phyloP scores from a whole-genome alignment of 2,888 invertebrate genomes.

The Netelia fuscicornis region DNA sequence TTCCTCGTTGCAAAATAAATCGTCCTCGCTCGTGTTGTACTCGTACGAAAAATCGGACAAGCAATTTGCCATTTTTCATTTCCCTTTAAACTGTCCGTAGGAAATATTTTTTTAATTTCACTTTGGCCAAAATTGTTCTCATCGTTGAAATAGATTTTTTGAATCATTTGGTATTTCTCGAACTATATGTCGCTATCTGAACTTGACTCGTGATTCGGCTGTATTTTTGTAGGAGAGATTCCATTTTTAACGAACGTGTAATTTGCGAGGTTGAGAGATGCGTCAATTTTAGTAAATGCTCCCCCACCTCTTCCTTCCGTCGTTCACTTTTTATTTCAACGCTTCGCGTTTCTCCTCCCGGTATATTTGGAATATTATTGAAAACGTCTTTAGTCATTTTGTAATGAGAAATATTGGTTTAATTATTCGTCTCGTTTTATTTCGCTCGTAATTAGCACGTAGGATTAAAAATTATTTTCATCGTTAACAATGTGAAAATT shows the following conservation, averaged over 20 bases:
- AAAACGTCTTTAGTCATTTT: too few relatives aligned
- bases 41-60: constrained; percentile 39
- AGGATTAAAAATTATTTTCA: constrained; percentile 13
- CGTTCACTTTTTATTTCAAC: not conserved
- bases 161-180: constrained; percentile 3
- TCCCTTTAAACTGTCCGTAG: too few relatives aligned
- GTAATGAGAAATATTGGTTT: too few relatives aligned
- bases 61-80: constrained; percentile 13
- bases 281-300: constrained; percentile 25
- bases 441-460: too few relatives aligned
- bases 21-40: constrained; percentile 30
- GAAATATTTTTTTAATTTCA: not conserved
- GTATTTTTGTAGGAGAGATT: not conserved
- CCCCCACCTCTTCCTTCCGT: not conserved
- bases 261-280: constrained; percentile 51
- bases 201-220: not conserved
- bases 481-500: constrained; percentile 9
- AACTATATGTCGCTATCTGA: not conserved
- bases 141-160: not conserved
- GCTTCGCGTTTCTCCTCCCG: too few relatives aligned
- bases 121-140: not conserved
- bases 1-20: constrained; percentile 3
- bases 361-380: too few relatives aligned
- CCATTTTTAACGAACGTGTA: constrained; percentile 11
- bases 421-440: too few relatives aligned